Percentiles rank a stretch among this genome's conserved stretches.
These are phyloP conservation scores for Neocloeon triangulifer DNA, from an alignment of 1,140 invertebrate species.

Conservation along the genomic window DNA sequence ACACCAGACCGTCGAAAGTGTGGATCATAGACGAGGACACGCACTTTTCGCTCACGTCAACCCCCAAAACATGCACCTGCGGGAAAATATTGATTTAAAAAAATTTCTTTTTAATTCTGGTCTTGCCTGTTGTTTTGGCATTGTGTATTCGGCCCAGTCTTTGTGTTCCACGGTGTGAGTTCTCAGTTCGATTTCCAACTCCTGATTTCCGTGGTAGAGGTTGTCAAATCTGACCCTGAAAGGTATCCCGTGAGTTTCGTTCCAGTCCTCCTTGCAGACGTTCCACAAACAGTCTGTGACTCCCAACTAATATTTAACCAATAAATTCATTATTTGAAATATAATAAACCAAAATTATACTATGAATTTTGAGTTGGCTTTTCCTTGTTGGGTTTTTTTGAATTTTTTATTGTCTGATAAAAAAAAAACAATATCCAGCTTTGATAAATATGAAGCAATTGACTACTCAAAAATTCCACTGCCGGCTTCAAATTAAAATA, in stretches of 20 bases:
- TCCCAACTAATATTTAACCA: constrained; percentile 8
- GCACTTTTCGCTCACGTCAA: constrained; percentile 11
- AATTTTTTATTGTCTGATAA: too few relatives aligned
- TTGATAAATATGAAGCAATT: too few relatives aligned
- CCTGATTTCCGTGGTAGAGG: constrained; percentile 7
- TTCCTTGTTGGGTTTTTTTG: too few relatives aligned
- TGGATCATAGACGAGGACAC: constrained; percentile 7
- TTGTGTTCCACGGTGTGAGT: constrained; percentile 9
- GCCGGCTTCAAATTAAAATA: too few relatives aligned
- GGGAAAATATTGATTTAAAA: too few relatives aligned
- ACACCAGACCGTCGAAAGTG: constrained; percentile 11
- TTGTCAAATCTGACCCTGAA: constrained; percentile 11
- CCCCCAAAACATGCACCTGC: constrained; percentile 9
- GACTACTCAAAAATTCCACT: too few relatives aligned
- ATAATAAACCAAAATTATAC: too few relatives aligned
- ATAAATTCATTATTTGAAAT: too few relatives aligned
- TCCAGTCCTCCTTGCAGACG: constrained; percentile 12
- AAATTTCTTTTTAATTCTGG: not conserved
- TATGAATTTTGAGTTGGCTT: too few relatives aligned
- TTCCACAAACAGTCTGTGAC: constrained; percentile 9
- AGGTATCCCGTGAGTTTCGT: constrained; percentile 10
- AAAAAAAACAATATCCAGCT: too few relatives aligned
- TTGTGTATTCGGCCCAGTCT: constrained; percentile 9
- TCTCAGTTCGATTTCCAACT: constrained; percentile 8
- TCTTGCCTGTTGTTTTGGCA: constrained; percentile 11